Percentiles rank a stretch among this genome's conserved stretches.
Evolutionary conservation across 2,113 vertebrate genomes (phyloP).

Genomic region (Chiloscyllium plagiosum): DNA sequence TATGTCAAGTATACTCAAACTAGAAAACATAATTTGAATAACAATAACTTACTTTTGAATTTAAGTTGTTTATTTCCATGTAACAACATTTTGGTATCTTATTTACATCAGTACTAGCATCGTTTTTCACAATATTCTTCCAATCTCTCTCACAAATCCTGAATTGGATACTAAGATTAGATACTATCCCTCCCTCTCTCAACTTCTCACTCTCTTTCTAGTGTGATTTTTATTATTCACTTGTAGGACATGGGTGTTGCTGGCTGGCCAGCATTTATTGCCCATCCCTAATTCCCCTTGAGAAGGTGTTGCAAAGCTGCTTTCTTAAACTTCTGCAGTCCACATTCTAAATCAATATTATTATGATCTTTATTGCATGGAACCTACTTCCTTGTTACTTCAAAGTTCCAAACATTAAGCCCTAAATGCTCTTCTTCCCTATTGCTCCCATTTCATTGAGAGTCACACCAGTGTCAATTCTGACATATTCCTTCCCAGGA

Average conservation of each 20-base stretch:
- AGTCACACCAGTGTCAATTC: neutral
- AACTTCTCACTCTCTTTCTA: neutral
- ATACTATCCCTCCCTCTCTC: too few species aligned
- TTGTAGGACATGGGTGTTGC: too few species aligned
- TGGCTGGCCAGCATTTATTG: too few species aligned
- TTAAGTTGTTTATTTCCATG: neutral
- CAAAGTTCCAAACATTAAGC: neutral
- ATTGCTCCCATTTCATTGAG: neutral
- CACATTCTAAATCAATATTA: neutral
- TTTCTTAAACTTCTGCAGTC: too few species aligned
- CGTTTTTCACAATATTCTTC: neutral
- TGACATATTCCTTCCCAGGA: neutral
- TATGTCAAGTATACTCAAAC: neutral
- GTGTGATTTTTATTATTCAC: neutral
- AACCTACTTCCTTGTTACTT: neutral
- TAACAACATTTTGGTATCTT: neutral
- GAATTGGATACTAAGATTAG: neutral
- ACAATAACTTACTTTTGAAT: neutral
- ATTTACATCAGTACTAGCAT: neutral
- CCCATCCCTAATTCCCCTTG: too few species aligned
- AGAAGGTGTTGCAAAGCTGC: too few species aligned
- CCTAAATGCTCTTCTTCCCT: neutral
- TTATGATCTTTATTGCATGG: neutral
- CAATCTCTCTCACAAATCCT: neutral
- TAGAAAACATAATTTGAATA: neutral